Base-by-base conservation (phyloP, 2,113 vertebrate genomes). In the Syngnathus scovelli region DNA sequence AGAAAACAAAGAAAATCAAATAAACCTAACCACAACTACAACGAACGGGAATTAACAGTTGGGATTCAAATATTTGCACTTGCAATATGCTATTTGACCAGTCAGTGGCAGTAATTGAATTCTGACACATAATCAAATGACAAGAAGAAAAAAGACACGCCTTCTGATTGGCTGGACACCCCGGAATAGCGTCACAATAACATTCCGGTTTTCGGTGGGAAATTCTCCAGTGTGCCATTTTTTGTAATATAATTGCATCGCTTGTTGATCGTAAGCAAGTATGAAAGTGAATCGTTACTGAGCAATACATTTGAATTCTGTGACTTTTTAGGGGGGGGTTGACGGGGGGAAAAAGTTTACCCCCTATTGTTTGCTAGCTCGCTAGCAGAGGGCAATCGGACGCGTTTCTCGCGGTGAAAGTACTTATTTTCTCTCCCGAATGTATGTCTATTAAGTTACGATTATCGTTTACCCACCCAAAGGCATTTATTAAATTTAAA, bases 331-430 rank as follows among this genome's bases (percentile, higher is more conserved):
- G 18, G 7, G 44, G 44, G 13, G 8, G 2, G n/a, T 8, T 27
- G 44, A 33, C 11, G 7, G 23, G 5, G 11, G 5, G 1, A 8
- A 5, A 66, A 66, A 66, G 38, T 83, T 74, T 61, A 62, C 23
- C 62, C 39, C 36, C 78, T 69, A 68, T 89, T 88, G 86, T 89
- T 79, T 84, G 81, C 83, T 86, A 85, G 86, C 85, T 66, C 76
- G 80, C 82, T 83, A 75, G 68, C 76, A 11, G 15, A n/a, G 1
- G 38, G 2, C 2, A 16, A 13, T 13, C 23, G 12, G 1, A 38
- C 13, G 23, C 11, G 39, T 61, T 55, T 61, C 10, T 16, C 11
- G 1, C 4, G 27, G 27, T n/a, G 15, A 15, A 61, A 64, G 3
- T 36, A 27, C 62, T 64, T 4, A 19, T 49, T 43, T 51, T 62